These are phyloP conservation scores for Aurelia coerulea DNA, from an alignment of 30 jellyfish, hydroid and myxozoan genomes.

Conservation along the genomic window DNA sequence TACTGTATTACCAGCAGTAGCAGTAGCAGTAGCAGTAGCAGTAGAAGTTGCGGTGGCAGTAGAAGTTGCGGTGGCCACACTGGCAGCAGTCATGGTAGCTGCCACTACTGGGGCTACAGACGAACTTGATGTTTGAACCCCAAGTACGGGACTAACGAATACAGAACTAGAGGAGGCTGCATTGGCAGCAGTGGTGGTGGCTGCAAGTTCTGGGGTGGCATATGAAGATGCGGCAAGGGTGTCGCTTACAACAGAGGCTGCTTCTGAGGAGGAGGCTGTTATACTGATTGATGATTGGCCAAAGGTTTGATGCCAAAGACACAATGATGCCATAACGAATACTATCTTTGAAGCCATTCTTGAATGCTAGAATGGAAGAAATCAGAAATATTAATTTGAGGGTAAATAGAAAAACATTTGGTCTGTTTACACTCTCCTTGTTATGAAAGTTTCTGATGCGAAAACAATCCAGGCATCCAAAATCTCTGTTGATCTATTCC, in stretches of 20 bases:
- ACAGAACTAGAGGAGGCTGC: background rate
- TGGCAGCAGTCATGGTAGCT: background rate
- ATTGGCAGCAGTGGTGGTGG: no score
- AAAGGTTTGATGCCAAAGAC: background rate
- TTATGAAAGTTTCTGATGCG: no score
- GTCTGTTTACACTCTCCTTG: no score
- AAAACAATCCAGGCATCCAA: no score
- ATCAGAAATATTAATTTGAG: no score
- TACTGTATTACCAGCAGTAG: background rate
- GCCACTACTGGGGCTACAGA: background rate
- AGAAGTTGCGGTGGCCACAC: background rate
- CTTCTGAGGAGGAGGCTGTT: slow-evolving; percentile 1
- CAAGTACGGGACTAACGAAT: background rate
- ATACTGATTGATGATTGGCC: background rate
- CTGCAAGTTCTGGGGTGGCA: no score
- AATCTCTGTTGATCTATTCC: no score
- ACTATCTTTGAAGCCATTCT: no score
- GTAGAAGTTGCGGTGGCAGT: background rate
- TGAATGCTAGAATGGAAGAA: no score
- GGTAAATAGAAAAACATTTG: no score
- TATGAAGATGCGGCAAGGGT: background rate
- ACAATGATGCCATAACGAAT: background rate
- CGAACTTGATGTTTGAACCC: background rate
- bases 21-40: background rate
- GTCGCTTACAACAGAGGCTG: background rate